These are phyloP conservation scores for Oncorhynchus mykiss DNA, from an alignment of 2,113 vertebrate species.

Conservation along the genomic window DNA sequence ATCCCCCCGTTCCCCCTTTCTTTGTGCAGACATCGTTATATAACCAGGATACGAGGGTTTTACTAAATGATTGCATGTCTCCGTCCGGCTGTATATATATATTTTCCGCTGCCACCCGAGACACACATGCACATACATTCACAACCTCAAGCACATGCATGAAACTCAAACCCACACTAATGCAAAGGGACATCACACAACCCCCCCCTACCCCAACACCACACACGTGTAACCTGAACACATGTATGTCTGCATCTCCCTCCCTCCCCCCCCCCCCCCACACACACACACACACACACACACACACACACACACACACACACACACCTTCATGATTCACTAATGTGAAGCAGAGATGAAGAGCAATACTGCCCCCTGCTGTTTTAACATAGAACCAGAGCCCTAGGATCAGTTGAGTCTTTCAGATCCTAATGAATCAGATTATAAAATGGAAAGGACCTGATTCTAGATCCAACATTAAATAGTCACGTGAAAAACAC, in stretches of 20 bases:
- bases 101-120: neutral
- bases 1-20: constrained; percentile 33
- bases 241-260: neutral
- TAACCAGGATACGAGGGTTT: constrained; percentile 60
- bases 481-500: too few species aligned
- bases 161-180: neutral
- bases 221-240: neutral
- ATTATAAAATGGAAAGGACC: too few species aligned
- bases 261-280: neutral
- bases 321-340: neutral
- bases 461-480: too few species aligned
- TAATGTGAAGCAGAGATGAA: constrained; percentile 13
- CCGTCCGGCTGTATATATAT: constrained; percentile 24
- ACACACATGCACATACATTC: neutral
- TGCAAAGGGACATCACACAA: neutral
- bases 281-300: too few species aligned
- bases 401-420: neutral
- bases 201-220: neutral
- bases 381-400: constrained; percentile 38
- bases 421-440: too few species aligned
- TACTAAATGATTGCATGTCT: constrained; percentile 44
- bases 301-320: neutral
- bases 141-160: neutral
- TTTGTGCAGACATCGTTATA: constrained; percentile 54
- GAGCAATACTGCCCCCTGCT: constrained; percentile 68